Base-by-base conservation (phyloP, 2,797 vertebrate species). In the Hydrocynus forskahlii region DNA sequence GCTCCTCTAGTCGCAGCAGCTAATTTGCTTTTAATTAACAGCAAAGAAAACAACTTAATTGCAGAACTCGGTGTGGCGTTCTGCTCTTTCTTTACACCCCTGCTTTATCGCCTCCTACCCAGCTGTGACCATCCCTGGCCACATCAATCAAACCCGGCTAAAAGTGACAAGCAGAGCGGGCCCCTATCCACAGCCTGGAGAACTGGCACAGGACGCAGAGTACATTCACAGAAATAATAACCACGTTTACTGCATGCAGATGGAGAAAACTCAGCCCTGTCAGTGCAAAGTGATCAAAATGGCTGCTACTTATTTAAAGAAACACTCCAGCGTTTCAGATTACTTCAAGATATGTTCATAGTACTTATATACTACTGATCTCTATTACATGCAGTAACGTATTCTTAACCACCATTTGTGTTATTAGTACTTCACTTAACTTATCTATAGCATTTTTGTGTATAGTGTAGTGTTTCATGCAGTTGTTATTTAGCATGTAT, bases 21-120 rank as follows among this genome's bases (percentile, higher is more conserved):
- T 93, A 93, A 94, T 94, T 93, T 90, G 90, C 89, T 92, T 93
- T 94, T 93, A 94, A 94, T 94, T 94, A 94, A 94, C 90, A 89
- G 90, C 16, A 88, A 91, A 91, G 90, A 92, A 93, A 93, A 94
- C 92, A 92, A 88, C 90, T 93, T 93, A 92, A 93, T 94, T 93
- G 92, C 90, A 81, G 86, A 92, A 87, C 91, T 89, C 91, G 62
- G 88, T 92, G 91, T 92, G 92, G 90, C 87, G 88, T 87, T 86
- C 87, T 84, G 88, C 84, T 92, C 91, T 92, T 92, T 92, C 89
- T 90, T 90, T 86, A 86, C 87, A 89, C 87, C 87, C 88, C 87
- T 87, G 88, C 88, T 92, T 92, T 92, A 90, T 88, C 87, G 88
- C 88, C 88, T 91, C 82, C 86, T 87, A 83, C 88, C 92, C 89